Conservation (phyloP, 2,797 vertebrate species). For the Poeciliopsis presidionis region DNA sequence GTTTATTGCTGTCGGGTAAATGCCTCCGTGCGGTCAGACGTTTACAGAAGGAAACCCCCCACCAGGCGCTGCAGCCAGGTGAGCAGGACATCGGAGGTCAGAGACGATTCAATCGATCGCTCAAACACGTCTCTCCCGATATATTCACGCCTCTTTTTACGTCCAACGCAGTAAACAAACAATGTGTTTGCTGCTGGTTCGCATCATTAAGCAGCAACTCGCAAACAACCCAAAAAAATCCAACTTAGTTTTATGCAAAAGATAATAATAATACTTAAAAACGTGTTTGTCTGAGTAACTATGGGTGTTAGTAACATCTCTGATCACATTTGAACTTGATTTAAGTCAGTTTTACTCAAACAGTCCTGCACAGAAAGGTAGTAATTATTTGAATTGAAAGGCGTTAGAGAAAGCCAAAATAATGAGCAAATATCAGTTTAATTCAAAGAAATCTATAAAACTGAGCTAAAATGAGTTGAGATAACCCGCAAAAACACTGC, state of each 20-base stretch:
- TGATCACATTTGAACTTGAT: background rate
- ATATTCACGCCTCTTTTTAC: slow-evolving; percentile 45
- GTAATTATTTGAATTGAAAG: background rate
- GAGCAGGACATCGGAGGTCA: slow-evolving; percentile 36
- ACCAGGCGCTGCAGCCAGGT: slow-evolving; percentile 53
- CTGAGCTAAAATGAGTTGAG: slow-evolving; percentile 19
- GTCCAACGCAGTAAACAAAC: slow-evolving; percentile 31
- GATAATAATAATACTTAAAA: background rate
- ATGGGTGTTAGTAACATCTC: background rate
- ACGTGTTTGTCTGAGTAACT: background rate
- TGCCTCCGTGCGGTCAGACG: slow-evolving; percentile 8
- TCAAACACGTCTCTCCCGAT: slow-evolving; percentile 60
- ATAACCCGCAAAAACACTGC: slow-evolving; percentile 11
- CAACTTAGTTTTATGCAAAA: slow-evolving; percentile 33
- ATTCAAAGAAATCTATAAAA: background rate
- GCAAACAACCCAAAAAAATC: slow-evolving; percentile 36
- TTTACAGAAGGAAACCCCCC: slow-evolving; percentile 34
- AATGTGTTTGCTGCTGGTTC: slow-evolving; percentile 41
- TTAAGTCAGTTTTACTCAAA: background rate
- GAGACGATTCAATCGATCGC: slow-evolving; percentile 70
- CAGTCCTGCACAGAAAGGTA: background rate
- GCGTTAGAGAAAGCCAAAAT: background rate
- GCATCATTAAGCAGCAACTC: slow-evolving; percentile 66
- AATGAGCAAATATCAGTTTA: background rate
- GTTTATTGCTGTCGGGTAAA: slow-evolving; percentile 18